A percentile compares a stretch with the other conserved stretches of the same genome.
Conservation (phyloP, 2,888 invertebrate genomes). For the Athetis lepigone region DNA sequence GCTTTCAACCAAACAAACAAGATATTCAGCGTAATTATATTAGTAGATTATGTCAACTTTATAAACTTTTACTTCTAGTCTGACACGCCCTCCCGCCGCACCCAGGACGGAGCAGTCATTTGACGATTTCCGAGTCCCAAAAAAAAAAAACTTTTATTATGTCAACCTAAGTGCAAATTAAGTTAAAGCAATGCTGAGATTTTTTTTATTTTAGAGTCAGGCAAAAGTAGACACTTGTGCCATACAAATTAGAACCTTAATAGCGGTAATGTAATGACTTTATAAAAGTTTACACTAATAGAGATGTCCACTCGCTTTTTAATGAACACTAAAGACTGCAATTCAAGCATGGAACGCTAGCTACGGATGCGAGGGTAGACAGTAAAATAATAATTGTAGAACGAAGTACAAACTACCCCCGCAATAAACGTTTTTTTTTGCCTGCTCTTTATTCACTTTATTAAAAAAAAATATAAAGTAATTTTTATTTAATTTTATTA, state of each 20-base stretch:
- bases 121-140: too few relatives aligned
- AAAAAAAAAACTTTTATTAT: too few relatives aligned
- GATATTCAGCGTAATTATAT: too few relatives aligned
- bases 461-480: too few relatives aligned
- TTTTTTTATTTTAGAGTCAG: neutral
- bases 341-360: slow-evolving; percentile 11
- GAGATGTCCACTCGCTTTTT: slow-evolving; percentile 15
- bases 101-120: too few relatives aligned
- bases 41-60: too few relatives aligned
- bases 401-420: slow-evolving; percentile 8
- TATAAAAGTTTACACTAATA: slow-evolving; percentile 3
- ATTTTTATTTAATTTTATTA: too few relatives aligned
- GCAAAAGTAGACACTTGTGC: neutral
- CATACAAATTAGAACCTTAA: neutral
- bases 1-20: too few relatives aligned
- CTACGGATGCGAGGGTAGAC: slow-evolving; percentile 1
- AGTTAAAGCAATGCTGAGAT: too few relatives aligned
- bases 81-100: too few relatives aligned
- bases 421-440: neutral
- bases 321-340: slow-evolving; percentile 17
- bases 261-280: neutral
- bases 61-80: too few relatives aligned
- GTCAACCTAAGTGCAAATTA: neutral
- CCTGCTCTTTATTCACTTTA: too few relatives aligned
- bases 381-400: neutral